Evolutionary conservation across 1,140 invertebrate species (phyloP).

Genomic region (Globodera rostochiensis): DNA sequence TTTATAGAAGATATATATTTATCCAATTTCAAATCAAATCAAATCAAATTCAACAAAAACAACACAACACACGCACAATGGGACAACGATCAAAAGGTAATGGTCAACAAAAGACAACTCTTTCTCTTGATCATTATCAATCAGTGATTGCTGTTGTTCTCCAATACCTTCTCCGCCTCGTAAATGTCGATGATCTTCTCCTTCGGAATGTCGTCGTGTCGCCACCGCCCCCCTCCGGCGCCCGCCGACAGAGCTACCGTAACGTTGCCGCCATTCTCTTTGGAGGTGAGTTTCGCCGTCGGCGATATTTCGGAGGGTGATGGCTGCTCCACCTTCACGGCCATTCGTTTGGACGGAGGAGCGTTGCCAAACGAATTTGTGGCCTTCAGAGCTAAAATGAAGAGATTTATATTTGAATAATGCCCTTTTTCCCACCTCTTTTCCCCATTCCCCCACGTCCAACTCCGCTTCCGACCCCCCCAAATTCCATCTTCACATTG

Average conservation of each 20-base stretch:
- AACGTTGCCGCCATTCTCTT: not conserved
- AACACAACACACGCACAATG: not conserved
- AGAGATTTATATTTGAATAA: too few species aligned
- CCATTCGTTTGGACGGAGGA: not conserved
- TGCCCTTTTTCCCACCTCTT: not conserved
- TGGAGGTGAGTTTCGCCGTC: not conserved
- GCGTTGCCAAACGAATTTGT: not conserved
- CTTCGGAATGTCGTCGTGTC: conserved; percentile 89
- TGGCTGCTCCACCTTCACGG: conserved; percentile 1
- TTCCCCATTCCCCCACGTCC: not conserved
- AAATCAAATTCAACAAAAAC: not conserved
- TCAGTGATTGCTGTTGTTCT: conserved; percentile 2
- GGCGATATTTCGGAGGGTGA: not conserved
- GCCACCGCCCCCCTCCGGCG: conserved; percentile 76
- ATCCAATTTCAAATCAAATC: not conserved
- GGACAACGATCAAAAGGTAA: not conserved
- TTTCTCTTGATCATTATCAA: not conserved
- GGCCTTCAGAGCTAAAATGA: not conserved
- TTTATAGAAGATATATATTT: not conserved
- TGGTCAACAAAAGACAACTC: not conserved
- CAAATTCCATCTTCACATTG: not conserved
- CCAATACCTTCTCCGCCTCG: conserved; percentile 83
- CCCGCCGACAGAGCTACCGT: conserved; percentile 6
- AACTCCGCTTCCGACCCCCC: not conserved
- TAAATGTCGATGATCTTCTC: conserved; percentile 95